phyloP scores from a whole-genome alignment of 2,113 vertebrate genomes.

The Atherinomorus stipes region DNA sequence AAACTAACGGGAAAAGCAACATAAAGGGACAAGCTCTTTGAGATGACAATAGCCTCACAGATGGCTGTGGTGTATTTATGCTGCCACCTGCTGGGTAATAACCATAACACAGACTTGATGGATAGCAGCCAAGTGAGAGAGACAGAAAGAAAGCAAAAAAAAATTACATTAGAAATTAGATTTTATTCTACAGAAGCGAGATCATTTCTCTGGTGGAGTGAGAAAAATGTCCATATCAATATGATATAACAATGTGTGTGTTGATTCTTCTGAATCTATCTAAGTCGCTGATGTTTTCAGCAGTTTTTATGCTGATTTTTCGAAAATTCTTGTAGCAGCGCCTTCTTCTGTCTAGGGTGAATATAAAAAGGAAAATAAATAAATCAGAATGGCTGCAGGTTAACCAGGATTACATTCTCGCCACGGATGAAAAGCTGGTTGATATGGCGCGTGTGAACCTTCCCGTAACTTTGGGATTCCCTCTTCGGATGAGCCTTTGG shows the following conservation, averaged over 20 bases:
- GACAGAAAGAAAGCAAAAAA: constrained; percentile 13
- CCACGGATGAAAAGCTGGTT: constrained; percentile 97
- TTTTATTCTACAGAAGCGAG: constrained; percentile 61
- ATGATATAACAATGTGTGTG: constrained; percentile 71
- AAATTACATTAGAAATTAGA: constrained; percentile 6
- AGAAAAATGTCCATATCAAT: constrained; percentile 77
- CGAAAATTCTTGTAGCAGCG: too few relatives aligned
- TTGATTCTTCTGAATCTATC: constrained; percentile 46
- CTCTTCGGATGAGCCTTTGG: constrained; percentile 49
- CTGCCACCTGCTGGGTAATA: constrained; percentile 75
- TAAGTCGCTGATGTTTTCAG: background rate
- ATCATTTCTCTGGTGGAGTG: constrained; percentile 28
- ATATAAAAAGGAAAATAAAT: too few relatives aligned
- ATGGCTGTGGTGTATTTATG: constrained; percentile 45
- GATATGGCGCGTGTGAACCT: constrained; percentile 91
- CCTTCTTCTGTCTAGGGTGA: background rate
- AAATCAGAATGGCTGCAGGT: constrained; percentile 79
- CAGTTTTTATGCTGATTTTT: too few relatives aligned
- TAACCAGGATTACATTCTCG: constrained; percentile 94
- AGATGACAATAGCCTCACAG: constrained; percentile 57
- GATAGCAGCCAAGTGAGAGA: background rate
- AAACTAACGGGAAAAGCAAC: constrained; percentile 74
- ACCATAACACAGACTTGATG: background rate
- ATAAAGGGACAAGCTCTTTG: constrained; percentile 71
- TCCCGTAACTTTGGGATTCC: constrained; percentile 82